Conservation (phyloP, 2,797 vertebrate species). For the Lagorchestes hirsutus region DNA sequence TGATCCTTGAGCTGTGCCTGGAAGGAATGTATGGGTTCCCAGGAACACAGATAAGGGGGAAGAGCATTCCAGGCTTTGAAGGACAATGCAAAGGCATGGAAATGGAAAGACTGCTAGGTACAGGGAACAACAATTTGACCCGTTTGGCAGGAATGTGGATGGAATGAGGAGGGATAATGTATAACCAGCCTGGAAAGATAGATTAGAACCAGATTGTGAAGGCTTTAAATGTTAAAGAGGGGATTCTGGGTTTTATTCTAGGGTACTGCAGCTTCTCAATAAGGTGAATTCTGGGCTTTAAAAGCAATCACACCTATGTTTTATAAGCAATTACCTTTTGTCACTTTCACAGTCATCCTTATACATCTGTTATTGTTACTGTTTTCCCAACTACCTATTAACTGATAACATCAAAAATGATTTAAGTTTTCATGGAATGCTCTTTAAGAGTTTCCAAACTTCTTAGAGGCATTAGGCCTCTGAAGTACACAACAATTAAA, state of each 20-base stretch:
- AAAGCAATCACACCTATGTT: background rate
- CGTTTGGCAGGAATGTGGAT: background rate
- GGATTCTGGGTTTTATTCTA: background rate
- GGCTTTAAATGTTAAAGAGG: background rate
- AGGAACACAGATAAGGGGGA: background rate
- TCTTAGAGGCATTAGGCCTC: conserved; percentile 24
- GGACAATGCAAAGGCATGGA: background rate
- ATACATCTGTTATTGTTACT: background rate
- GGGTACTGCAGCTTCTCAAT: background rate
- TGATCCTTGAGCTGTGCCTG: background rate
- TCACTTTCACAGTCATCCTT: conserved; percentile 36
- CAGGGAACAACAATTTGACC: background rate
- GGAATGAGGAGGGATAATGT: background rate
- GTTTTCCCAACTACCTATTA: background rate
- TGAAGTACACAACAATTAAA: background rate
- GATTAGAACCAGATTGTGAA: background rate
- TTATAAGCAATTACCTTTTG: conserved; percentile 14
- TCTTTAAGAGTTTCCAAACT: conserved; percentile 15
- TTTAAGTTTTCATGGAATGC: background rate
- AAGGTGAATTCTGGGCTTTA: background rate
- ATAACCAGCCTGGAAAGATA: background rate
- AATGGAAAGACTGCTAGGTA: background rate
- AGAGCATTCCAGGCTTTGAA: background rate
- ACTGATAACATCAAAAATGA: background rate
- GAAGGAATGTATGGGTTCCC: background rate